A percentile compares a stretch with the other conserved stretches of the same genome.
phyloP scores from a whole-genome alignment of 2,797 vertebrate species.

The Coranthus polyacanthus region DNA sequence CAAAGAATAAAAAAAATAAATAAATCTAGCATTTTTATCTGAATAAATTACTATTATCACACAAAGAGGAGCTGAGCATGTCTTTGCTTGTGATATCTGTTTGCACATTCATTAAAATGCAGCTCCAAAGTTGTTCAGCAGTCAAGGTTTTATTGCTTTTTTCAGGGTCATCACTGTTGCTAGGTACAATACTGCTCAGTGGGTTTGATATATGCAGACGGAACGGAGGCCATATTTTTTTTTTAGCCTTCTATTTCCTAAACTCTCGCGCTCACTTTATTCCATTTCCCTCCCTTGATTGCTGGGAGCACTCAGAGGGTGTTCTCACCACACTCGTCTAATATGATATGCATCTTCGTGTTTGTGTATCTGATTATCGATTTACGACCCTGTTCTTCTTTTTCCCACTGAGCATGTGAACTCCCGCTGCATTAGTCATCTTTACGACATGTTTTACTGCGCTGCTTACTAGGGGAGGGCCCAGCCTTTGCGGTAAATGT shows the following conservation, averaged over 20 bases:
- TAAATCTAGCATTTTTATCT: constrained; percentile 13
- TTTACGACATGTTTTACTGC: constrained; percentile 78
- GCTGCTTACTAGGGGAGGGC: constrained; percentile 53
- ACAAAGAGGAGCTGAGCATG: constrained; percentile 7
- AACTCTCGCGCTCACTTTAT: constrained; percentile 38
- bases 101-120: constrained; percentile 33
- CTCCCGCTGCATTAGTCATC: constrained; percentile 71
- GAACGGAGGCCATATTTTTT: constrained; percentile 26
- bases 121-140: constrained; percentile 11
- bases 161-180: constrained; percentile 27
- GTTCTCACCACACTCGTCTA: constrained; percentile 42
- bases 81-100: constrained; percentile 28
- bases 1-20: constrained; percentile 40
- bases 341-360: constrained; percentile 68
- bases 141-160: constrained; percentile 31
- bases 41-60: constrained; percentile 1
- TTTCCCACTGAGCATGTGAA: constrained; percentile 42
- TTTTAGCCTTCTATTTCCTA: constrained; percentile 25
- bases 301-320: constrained; percentile 49
- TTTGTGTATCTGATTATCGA: constrained; percentile 78
- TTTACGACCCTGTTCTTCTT: constrained; percentile 63
- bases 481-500: constrained; percentile 67
- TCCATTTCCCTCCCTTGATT: constrained; percentile 61
- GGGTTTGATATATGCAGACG: constrained; percentile 46
- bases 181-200: constrained; percentile 6